phyloP scores from a whole-genome alignment of 1,140 invertebrate genomes.

The Dufourea novaeangliae region DNA sequence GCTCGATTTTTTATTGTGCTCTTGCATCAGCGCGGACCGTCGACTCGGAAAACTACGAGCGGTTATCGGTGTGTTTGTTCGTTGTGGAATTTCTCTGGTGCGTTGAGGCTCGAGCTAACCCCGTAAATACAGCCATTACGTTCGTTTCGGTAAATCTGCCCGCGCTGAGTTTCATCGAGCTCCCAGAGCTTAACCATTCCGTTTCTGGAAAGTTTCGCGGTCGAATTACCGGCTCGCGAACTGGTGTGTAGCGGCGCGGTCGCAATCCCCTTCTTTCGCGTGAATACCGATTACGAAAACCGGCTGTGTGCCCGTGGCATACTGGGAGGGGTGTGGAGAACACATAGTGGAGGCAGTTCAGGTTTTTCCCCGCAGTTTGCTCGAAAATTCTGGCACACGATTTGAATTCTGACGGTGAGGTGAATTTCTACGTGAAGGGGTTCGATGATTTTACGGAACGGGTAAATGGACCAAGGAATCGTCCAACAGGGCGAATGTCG shows the following conservation, averaged over 20 bases:
- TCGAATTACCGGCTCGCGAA: too few species aligned
- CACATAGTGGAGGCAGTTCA: too few species aligned
- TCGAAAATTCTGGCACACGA: slow-evolving; percentile 1
- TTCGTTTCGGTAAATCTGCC: not conserved
- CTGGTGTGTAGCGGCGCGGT: too few species aligned
- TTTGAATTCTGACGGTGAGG: not conserved
- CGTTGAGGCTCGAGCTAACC: not conserved
- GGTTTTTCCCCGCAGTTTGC: not conserved
- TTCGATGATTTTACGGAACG: slow-evolving; percentile 4
- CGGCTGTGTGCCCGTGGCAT: too few species aligned
- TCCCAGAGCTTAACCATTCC: not conserved
- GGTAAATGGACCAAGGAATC: not conserved
- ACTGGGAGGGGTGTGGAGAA: too few species aligned
- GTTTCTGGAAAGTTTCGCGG: not conserved
- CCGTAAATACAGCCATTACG: not conserved
- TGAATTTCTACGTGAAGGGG: not conserved
- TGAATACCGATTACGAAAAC: not conserved
- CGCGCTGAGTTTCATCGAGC: not conserved
- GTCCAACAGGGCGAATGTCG: slow-evolving; percentile 41
- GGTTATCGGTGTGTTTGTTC: slow-evolving; percentile 21
- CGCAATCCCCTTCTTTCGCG: not conserved
- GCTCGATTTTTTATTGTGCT: slow-evolving; percentile 21
- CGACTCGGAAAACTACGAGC: slow-evolving; percentile 11
- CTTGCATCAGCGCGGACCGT: not conserved
- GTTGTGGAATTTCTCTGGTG: not conserved